Conservation (phyloP, 2,888 invertebrate species). For the Lasioglossum villosulum region DNA sequence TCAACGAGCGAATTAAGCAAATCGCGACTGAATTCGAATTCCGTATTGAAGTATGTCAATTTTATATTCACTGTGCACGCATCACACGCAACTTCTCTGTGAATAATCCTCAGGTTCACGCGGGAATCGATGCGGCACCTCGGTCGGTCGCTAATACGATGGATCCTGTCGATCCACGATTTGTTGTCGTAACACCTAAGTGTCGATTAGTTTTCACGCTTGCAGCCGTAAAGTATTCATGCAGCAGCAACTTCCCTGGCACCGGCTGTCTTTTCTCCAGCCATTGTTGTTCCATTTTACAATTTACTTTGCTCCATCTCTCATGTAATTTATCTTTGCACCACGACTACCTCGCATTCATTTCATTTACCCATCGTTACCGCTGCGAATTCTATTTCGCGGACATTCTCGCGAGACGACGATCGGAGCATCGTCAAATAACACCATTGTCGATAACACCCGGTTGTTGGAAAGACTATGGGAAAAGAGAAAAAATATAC, state of each 20-base stretch:
- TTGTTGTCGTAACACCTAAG: constrained; percentile 37
- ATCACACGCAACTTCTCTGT: constrained; percentile 53
- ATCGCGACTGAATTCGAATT: constrained; percentile 3
- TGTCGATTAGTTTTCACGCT: constrained; percentile 59
- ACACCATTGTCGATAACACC: neutral
- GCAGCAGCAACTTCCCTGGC: constrained; percentile 35
- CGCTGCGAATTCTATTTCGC: constrained; percentile 14
- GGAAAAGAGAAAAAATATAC: neutral
- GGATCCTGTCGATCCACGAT: constrained; percentile 32
- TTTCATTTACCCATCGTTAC: constrained; percentile 25
- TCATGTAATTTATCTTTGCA: constrained; percentile 54
- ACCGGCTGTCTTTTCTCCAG: constrained; percentile 19
- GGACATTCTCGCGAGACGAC: neutral
- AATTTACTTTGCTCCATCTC: constrained; percentile 62
- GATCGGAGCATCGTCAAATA: neutral
- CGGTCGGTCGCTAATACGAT: constrained; percentile 33
- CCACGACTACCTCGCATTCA: constrained; percentile 30
- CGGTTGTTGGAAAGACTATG: neutral
- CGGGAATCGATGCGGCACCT: constrained; percentile 49
- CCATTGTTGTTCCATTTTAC: constrained; percentile 52
- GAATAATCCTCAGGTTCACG: constrained; percentile 54
- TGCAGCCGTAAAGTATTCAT: constrained; percentile 45
- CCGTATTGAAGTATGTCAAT: constrained; percentile 20
- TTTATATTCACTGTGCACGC: constrained; percentile 68
- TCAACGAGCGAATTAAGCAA: constrained; percentile 16